Evolutionary conservation across 2,888 invertebrate genomes (phyloP).

Genomic region (Cremastobaeus sp.): DNA sequence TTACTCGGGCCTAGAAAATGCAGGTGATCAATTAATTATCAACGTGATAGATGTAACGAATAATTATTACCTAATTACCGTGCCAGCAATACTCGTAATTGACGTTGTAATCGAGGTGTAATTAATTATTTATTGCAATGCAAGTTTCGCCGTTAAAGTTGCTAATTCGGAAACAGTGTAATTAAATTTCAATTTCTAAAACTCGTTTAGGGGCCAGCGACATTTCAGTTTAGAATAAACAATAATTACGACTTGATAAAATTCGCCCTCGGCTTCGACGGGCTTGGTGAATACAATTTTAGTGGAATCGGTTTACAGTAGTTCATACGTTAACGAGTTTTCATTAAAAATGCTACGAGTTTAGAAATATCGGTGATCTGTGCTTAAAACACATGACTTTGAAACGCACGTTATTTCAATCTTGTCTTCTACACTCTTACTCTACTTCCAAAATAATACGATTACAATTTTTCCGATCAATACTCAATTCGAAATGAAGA

Average conservation of each 20-base stretch:
- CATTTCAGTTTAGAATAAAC: not conserved
- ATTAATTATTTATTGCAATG: slow-evolving; percentile 57
- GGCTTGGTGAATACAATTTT: slow-evolving; percentile 12
- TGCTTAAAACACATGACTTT: not conserved
- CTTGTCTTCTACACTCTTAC: no score
- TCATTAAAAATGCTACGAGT: slow-evolving; percentile 41
- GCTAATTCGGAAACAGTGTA: slow-evolving; percentile 50
- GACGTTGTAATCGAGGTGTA: slow-evolving; percentile 56
- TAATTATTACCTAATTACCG: not conserved
- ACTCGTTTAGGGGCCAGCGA: no score
- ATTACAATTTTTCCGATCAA: no score
- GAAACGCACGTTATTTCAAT: no score
- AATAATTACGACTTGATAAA: slow-evolving; percentile 5
- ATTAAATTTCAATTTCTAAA: slow-evolving; percentile 42
- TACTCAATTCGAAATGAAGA: no score
- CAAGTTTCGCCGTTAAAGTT: slow-evolving; percentile 39
- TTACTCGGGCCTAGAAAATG: slow-evolving; percentile 48
- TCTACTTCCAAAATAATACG: no score
- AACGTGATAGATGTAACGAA: slow-evolving; percentile 13
- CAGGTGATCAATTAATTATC: slow-evolving; percentile 33
- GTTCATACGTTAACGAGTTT: slow-evolving; percentile 21
- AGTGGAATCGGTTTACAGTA: not conserved
- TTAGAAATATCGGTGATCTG: slow-evolving; percentile 34
- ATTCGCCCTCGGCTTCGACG: not conserved
- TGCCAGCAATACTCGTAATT: slow-evolving; percentile 35